Base-by-base conservation (phyloP, 2,797 vertebrate species). In the Dromococcyx pavoninus region DNA sequence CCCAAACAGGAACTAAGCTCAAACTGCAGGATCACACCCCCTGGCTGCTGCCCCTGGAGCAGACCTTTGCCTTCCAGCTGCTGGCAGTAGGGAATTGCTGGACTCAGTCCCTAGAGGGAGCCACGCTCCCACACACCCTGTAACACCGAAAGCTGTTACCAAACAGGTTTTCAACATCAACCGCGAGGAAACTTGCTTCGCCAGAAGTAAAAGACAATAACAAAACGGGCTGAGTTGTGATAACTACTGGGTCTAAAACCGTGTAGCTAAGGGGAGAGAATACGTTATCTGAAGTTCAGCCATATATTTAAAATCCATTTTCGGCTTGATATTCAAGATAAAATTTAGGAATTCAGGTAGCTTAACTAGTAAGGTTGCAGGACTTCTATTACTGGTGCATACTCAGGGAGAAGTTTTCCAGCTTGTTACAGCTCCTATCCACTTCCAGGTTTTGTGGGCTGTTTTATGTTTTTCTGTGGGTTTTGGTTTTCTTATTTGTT, bases 81-180 rank as follows among this genome's bases (percentile, higher is more conserved):
- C 53, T 0, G 0, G 28, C 18, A 54, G 57, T 6, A 28, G 11
- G 75, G 32, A n/a, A 12, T 27, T 51, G 44, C 69, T 28, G 75
- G 57, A n/a, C 37, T 33, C 73, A 46, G 48, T 89, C 96, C 85
- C 91, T 97, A 97, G 97, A 95, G 96, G 97, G 94, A 93, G 84
- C 94, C 57, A 86, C 39, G 86, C 56, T 77, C 83, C 60, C 24
- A 19, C 58, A n/a, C 43, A 76, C 44, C 48, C 27, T 8, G 32
- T 2, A 12, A 12, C 62, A 14, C 18, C 16, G 23, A 35, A 10
- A 5, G 10, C 35, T 44, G 8, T 22, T 22, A 12, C n/a, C 57
- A 37, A 72, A 56, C 5, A 10, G 35, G 9, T 7, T 57, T 57
- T 30, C 27, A 28, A 33, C 50, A 27, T 0, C 7, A 57, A 15